Evolutionary conservation across 23 tunicate species (phyloP), one percentile per base, ranked within the genome.

Genomic region (Clavelina lepadiformis): DNA sequence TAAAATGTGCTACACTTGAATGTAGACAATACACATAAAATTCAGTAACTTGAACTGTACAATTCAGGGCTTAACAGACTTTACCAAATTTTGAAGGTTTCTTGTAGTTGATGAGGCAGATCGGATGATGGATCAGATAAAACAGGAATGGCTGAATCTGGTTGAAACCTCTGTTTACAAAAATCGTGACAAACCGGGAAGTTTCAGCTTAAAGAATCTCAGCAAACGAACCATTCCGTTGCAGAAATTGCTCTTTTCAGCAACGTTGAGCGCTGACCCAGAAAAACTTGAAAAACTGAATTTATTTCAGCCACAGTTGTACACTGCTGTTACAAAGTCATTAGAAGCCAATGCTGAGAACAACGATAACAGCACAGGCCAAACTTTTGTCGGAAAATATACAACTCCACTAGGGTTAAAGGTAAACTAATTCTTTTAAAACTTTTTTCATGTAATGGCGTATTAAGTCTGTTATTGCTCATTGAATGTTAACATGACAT

Each of bases 71-170:
- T n/a, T n/a, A n/a, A n/a, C n/a, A n/a, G n/a, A n/a, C n/a, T n/a
- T n/a, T n/a, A n/a, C n/a, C 19, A 24, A 7, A 54, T 59, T 35
- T 38, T 28, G 20, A 41, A 79, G 85, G 34, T 86, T 86, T 71
- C 65, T 86, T 61, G 95, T 86, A n/a, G 51, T 86, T 72, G 95
- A 86, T 61, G 95, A 86, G 73, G 95, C 86, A 0, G 95, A 86
- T 52, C 72, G 85, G 25, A 78, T 78, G 62, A 56, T 86, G 81
- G 54, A 62, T 32, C 61, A 71, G 1, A 61, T 72, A 4, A 72
- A 86, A 58, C 85, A 79, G 28, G 33, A 75, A 18, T 86, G 95
- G 95, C 56, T 86, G 24, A 30, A 56, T 24, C 27, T 63, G 13
- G 61, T 79, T 56, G 85, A 79, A 46, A 26, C 36, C 18, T 18